A percentile compares a stretch with the other conserved stretches of the same genome.
Evolutionary conservation across 2,797 vertebrate genomes (phyloP).

Genomic region (Tapera naevia): DNA sequence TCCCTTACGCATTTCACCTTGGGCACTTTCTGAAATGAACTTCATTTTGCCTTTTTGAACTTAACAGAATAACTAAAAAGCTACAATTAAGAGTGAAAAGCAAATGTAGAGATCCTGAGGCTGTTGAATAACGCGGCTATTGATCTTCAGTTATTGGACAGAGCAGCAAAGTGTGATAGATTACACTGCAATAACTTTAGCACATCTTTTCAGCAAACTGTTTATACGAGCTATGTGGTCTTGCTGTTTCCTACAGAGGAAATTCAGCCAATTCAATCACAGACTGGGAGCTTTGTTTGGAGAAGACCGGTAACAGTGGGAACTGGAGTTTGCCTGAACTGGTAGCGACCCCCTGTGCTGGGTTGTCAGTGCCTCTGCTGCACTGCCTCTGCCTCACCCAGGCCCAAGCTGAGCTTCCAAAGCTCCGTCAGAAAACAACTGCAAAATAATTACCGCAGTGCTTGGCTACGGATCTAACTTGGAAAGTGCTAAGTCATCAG

Average conservation of each 20-base stretch:
- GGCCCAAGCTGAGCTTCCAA: neutral
- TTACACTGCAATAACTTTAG: neutral
- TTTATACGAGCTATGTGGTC: fast-evolving
- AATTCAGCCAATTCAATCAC: neutral
- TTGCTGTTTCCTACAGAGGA: neutral
- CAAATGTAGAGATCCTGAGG: neutral
- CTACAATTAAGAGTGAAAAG: neutral
- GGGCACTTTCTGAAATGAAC: neutral
- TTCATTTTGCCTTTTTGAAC: neutral
- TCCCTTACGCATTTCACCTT: neutral
- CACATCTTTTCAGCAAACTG: neutral
- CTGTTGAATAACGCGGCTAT: neutral
- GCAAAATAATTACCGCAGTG: slow-evolving; percentile 14
- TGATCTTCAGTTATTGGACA: neutral
- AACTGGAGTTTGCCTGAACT: neutral
- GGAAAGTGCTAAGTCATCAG: slow-evolving; percentile 31
- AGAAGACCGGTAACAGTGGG: neutral
- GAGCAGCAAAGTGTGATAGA: neutral
- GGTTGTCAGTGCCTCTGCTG: neutral
- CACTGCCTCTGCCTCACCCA: neutral
- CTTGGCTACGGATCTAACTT: neutral
- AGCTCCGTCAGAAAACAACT: neutral
- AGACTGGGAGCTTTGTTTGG: neutral
- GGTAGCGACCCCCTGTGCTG: neutral
- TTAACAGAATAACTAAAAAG: neutral